Evolutionary conservation across 2,113 vertebrate genomes (phyloP).

Genomic region (Suncus etruscus): DNA sequence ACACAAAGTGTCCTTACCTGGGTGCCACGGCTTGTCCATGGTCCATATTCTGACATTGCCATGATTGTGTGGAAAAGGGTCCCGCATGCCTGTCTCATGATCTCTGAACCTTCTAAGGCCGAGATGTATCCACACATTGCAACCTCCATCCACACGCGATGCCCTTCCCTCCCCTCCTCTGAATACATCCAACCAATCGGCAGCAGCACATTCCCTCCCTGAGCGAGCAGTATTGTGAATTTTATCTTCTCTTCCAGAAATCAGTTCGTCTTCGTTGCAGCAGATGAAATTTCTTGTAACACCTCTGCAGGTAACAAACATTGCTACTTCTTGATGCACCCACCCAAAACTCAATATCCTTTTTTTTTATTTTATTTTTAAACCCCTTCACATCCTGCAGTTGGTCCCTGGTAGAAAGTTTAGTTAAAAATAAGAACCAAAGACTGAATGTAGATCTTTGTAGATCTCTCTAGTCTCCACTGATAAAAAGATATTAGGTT

Average conservation of each 20-base stretch:
- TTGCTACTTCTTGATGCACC: conserved; percentile 95
- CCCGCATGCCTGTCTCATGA: conserved; percentile 89
- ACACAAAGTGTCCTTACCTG: conserved; percentile 83
- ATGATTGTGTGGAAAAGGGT: conserved; percentile 84
- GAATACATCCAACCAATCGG: conserved; percentile 90
- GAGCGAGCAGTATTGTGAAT: conserved; percentile 97
- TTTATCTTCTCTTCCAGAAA: conserved; percentile 99
- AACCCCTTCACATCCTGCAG: conserved; percentile 86
- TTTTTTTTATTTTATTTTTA: conserved; percentile 83
- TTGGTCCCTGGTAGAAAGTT: conserved; percentile 85
- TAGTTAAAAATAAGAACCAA: conserved; percentile 68
- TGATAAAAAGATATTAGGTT: conserved; percentile 71
- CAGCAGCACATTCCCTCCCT: conserved; percentile 92
- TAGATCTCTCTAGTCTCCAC: conserved; percentile 80
- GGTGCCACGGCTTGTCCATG: conserved; percentile 84
- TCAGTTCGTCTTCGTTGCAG: conserved; percentile 98
- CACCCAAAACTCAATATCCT: conserved; percentile 92
- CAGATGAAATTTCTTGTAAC: conserved; percentile 99
- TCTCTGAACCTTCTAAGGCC: conserved; percentile 84
- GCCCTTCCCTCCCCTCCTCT: conserved; percentile 87
- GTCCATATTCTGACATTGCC: conserved; percentile 84
- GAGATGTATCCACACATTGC: conserved; percentile 83
- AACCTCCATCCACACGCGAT: conserved; percentile 89
- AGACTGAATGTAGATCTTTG: conserved; percentile 76
- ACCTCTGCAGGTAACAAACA: conserved; percentile 97